Conservation (phyloP, 2,888 invertebrate genomes). For the Rhagophthalmus giganteus region DNA sequence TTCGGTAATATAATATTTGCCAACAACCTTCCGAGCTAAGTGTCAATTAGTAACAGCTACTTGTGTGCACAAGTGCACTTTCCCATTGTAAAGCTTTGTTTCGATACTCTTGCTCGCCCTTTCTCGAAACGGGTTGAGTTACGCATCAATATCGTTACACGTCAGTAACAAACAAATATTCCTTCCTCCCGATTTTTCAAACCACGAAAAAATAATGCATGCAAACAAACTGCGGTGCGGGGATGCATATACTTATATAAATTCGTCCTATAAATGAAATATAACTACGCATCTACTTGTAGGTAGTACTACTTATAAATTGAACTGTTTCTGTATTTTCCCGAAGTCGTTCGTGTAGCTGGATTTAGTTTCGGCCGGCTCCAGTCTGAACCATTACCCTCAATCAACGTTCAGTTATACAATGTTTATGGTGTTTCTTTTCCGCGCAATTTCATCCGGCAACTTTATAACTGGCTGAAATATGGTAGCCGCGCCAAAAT, state of each 20-base stretch:
- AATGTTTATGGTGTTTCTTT: constrained; percentile 50
- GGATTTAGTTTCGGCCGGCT: constrained; percentile 39
- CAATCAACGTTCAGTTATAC: constrained; percentile 50
- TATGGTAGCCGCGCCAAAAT: constrained; percentile 44
- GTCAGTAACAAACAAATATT: no score
- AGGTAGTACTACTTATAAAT: no score
- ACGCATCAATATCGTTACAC: not conserved
- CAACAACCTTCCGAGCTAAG: constrained; percentile 49
- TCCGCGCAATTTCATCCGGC: constrained; percentile 50
- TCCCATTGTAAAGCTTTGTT: constrained; percentile 36
- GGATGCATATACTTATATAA: no score
- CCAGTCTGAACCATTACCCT: constrained; percentile 49
- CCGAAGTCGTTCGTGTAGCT: constrained; percentile 35
- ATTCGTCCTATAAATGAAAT: no score
- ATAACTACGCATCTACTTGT: no score
- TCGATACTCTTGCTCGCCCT: constrained; percentile 17
- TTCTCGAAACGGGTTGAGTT: constrained; percentile 10
- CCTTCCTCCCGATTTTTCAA: no score
- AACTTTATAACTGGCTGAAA: constrained; percentile 55
- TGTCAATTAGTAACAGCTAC: constrained; percentile 54
- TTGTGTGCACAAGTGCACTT: constrained; percentile 46
- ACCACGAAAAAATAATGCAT: no score
- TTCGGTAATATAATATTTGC: constrained; percentile 52
- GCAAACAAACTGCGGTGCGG: no score
- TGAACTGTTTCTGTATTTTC: constrained; percentile 47